These are phyloP conservation scores for Leucopternis melanops DNA, from an alignment of 2,113 vertebrate genomes.

Conservation along the genomic window DNA sequence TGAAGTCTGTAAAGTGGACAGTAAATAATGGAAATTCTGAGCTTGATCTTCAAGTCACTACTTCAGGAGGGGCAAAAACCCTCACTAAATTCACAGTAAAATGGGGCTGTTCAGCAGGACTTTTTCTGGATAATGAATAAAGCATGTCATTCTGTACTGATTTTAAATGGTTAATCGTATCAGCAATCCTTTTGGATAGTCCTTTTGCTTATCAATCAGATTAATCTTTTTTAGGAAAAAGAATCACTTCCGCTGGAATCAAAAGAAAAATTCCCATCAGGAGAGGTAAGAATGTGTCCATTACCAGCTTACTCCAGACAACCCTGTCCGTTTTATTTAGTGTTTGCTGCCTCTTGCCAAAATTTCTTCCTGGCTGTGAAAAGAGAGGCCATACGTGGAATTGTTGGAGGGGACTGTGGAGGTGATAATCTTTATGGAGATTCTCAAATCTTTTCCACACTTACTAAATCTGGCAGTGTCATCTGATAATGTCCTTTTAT, in stretches of 20 bases:
- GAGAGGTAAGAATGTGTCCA: neutral
- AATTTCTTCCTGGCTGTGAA: neutral
- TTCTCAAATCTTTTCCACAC: neutral
- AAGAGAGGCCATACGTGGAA: neutral
- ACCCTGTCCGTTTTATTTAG: neutral
- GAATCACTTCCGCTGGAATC: neutral
- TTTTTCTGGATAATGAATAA: neutral
- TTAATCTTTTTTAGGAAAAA: neutral
- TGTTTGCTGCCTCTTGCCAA: neutral
- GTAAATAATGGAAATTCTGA: neutral
- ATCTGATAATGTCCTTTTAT: neutral
- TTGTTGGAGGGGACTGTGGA: neutral
- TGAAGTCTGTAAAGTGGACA: neutral
- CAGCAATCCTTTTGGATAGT: neutral
- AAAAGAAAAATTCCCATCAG: neutral
- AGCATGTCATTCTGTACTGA: neutral
- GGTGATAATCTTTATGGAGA: neutral
- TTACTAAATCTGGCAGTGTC: neutral
- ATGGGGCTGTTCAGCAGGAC: neutral
- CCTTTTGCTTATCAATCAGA: neutral
- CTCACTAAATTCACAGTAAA: neutral
- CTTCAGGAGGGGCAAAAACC: neutral
- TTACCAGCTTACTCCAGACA: neutral
- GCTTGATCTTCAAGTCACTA: neutral
- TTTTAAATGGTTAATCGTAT: neutral